Evolutionary conservation across 2,888 invertebrate genomes (phyloP).

Genomic region (Plagiodera versicolora): DNA sequence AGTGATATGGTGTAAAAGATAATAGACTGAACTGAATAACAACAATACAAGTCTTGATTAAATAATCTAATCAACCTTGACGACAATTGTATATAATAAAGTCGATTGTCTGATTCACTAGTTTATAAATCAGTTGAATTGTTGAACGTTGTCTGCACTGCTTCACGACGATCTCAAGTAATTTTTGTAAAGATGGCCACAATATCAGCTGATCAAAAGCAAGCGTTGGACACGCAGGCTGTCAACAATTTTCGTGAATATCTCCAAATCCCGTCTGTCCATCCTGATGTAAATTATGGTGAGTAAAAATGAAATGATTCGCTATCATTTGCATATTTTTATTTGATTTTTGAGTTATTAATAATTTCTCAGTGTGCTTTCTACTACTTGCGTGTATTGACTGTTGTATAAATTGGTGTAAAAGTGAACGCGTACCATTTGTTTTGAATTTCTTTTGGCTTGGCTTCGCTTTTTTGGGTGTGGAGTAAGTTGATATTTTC

Average conservation of each 20-base stretch:
- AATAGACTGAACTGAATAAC: no score
- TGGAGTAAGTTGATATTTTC: conserved; percentile 36
- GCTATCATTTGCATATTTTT: no score
- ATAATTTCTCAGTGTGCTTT: no score
- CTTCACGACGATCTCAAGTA: no score
- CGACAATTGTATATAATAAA: conserved; percentile 1
- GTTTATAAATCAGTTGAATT: background rate
- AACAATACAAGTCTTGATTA: conserved; percentile 4
- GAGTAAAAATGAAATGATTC: conserved; percentile 52
- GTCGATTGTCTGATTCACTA: background rate
- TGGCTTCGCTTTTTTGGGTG: conserved; percentile 44
- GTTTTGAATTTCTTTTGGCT: conserved; percentile 33
- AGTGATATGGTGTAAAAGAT: no score
- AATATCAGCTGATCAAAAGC: conserved; percentile 48
- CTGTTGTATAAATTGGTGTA: no score
- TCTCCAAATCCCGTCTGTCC: conserved; percentile 83
- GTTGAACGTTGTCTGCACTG: no score
- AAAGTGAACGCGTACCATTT: no score
- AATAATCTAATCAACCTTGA: conserved; percentile 5
- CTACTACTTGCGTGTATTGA: no score
- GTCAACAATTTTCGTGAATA: conserved; percentile 79
- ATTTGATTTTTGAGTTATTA: no score
- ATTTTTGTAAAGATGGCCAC: conserved; percentile 43
- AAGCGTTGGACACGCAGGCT: conserved; percentile 46
- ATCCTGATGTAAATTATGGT: conserved; percentile 87